phyloP scores from a whole-genome alignment of 2,888 invertebrate species.

The Scaptomyza reducta region DNA sequence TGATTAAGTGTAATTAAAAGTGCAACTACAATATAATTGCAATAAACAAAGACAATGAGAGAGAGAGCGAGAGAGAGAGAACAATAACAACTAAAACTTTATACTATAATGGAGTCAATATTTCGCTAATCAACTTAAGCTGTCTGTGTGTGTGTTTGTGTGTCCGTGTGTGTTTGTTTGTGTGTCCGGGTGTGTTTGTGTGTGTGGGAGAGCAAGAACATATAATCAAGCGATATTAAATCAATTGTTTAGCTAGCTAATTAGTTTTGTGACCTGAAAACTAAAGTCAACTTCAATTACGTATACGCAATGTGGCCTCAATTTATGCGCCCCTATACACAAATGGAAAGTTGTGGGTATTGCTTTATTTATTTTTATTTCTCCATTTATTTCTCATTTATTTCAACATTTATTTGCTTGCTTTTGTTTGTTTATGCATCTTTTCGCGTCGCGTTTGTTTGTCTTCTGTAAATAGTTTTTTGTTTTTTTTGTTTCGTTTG shows the following conservation, averaged over 20 bases:
- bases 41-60: too few species aligned
- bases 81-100: too few species aligned
- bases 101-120: too few species aligned
- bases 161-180: too few species aligned
- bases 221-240: not conserved
- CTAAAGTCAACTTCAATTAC: conserved; percentile 25
- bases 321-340: conserved; percentile 9
- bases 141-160: too few species aligned
- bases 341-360: conserved; percentile 13
- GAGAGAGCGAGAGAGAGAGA: too few species aligned
- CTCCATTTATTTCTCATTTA: conserved; percentile 7
- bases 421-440: too few species aligned
- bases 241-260: conserved; percentile 30
- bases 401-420: not conserved
- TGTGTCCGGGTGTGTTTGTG: too few species aligned
- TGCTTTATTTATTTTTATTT: not conserved
- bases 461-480: conserved; percentile 11
- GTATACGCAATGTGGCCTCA: conserved; percentile 57
- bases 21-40: conserved; percentile 36
- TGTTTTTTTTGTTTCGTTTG: not conserved
- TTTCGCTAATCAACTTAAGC: too few species aligned
- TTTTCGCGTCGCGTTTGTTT: too few species aligned
- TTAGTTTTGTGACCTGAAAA: conserved; percentile 55
- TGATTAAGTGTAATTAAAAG: conserved; percentile 65
- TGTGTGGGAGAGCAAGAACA: not conserved